Percentiles rank a stretch among this genome's conserved stretches.
Conservation (phyloP, 1,140 invertebrate genomes). For the Heliconius hewitsoni region DNA sequence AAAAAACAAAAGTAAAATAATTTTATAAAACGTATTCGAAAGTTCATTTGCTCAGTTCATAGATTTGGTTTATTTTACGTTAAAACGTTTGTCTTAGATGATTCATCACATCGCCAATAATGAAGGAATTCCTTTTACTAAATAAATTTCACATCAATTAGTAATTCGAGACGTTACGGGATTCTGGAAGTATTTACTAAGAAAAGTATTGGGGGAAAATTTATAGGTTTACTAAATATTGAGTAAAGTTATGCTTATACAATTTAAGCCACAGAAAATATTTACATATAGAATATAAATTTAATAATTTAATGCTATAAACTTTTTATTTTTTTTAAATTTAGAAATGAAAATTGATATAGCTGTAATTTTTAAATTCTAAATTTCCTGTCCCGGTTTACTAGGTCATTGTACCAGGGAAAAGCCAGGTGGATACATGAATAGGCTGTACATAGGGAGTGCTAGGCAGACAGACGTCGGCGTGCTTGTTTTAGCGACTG, state of each 20-base stretch:
- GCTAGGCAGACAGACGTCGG: conserved; percentile 65
- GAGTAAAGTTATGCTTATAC: background rate
- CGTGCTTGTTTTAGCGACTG: conserved; percentile 69
- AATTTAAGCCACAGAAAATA: background rate
- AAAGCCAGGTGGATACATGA: conserved; percentile 32
- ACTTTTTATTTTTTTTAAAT: background rate
- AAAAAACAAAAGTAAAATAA: conserved; percentile 60
- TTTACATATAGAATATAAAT: background rate
- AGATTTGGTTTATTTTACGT: conserved; percentile 66
- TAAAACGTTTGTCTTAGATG: conserved; percentile 68
- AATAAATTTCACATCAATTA: conserved; percentile 69
- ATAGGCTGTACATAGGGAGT: conserved; percentile 54
- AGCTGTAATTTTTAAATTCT: background rate
- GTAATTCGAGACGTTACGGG: conserved; percentile 60
- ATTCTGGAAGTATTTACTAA: conserved; percentile 29
- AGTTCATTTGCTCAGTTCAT: conserved; percentile 45
- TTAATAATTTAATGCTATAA: no score
- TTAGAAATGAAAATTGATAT: conserved; percentile 18
- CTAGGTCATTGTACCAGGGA: conserved; percentile 55
- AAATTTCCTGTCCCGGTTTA: conserved; percentile 25
- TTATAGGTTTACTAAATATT: conserved; percentile 19
- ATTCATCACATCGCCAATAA: conserved; percentile 72
- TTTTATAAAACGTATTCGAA: conserved; percentile 61
- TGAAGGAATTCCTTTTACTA: conserved; percentile 61
- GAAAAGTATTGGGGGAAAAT: conserved; percentile 7